Base-by-base conservation (phyloP, 2,888 invertebrate species). In the Criorhina ranunculi region DNA sequence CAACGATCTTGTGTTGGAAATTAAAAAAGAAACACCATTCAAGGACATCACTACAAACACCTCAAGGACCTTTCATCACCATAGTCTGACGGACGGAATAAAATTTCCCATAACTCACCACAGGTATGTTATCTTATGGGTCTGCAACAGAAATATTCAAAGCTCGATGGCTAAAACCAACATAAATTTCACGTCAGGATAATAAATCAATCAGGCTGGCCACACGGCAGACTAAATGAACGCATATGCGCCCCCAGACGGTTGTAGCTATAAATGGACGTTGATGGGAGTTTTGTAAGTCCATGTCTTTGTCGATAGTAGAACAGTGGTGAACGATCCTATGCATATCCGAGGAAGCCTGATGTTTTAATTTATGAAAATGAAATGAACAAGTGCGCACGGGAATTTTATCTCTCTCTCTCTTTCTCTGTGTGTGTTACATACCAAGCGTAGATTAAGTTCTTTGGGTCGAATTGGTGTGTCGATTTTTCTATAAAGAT, bases 151-250 rank as follows among this genome's bases (percentile, higher is more conserved):
- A 17, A 67, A 31, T 59, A 59, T 46, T 8, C 72, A 51, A 67
- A 75, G 75, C 64, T 67, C 59, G 24, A 24, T 11, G 24, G 2
- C 24, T 24, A 24, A n/a, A 24, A 29, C 46, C 44, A 72, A 62
- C 78, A 82, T 83, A 67, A 69, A 83, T 78, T 64, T 62, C 33
- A 42, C 51, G 37, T 49, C 79, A 83, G 64, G 79, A 78, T 69
- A 62, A 79, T 83, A 83, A 83, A 83, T 79, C 83, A 83, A 83
- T 79, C 83, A 83, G 49, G 17, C n/a, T 8, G 33, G 42, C 51
- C 53, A 40, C 29, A 11, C 33, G 33, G 37, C 19, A 49, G 67
- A 40, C 55, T 17, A 59, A 67, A 67, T 67, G 67, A 55, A 67
- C n/a, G 53, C 53, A 33, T 40, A 33, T 55, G 29, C n/a, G n/a